These are phyloP conservation scores for Esox lucius DNA, from an alignment of 2,797 vertebrate species.

Conservation along the genomic window DNA sequence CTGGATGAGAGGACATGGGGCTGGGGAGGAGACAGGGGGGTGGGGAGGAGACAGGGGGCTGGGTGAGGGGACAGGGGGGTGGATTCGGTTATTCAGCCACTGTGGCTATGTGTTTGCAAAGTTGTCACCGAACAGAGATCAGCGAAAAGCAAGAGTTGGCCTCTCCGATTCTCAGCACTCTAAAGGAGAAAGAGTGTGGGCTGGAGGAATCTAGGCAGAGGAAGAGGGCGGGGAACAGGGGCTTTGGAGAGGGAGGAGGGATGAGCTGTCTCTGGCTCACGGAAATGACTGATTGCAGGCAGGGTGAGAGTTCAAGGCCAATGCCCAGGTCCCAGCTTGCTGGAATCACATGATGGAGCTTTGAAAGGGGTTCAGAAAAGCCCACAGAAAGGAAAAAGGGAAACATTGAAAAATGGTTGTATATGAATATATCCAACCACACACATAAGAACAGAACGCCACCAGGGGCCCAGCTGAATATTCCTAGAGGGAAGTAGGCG, in stretches of 20 bases:
- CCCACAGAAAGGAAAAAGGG: conserved; percentile 48
- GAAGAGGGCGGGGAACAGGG: conserved; percentile 20
- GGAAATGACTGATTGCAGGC: conserved; percentile 83
- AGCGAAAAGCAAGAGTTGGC: conserved; percentile 60
- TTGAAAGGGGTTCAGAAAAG: background rate
- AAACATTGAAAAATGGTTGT: conserved; percentile 44
- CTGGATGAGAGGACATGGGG: too few relatives aligned
- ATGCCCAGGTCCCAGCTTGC: conserved; percentile 60
- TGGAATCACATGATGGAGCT: conserved; percentile 47
- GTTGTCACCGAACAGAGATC: conserved; percentile 61
- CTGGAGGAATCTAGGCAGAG: conserved; percentile 56
- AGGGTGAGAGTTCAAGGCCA: conserved; percentile 78
- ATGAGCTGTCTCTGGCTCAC: conserved; percentile 72
- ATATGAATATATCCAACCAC: too few relatives aligned
- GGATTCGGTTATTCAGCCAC: background rate
- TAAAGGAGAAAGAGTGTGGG: conserved; percentile 44
- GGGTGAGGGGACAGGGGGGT: background rate
- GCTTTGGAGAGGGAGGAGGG: conserved; percentile 32
- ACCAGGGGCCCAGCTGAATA: too few relatives aligned
- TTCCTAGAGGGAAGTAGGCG: background rate
- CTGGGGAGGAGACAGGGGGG: too few relatives aligned
- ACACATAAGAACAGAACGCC: too few relatives aligned
- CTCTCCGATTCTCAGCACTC: too few relatives aligned
- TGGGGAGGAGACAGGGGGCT: background rate
- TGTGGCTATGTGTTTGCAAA: conserved; percentile 51